Evolutionary conservation across 37 sponge, comb jelly and placozoan genomes (phyloP), one percentile per base, ranked within the genome.

Genomic region (Amphimedon queenslandica): DNA sequence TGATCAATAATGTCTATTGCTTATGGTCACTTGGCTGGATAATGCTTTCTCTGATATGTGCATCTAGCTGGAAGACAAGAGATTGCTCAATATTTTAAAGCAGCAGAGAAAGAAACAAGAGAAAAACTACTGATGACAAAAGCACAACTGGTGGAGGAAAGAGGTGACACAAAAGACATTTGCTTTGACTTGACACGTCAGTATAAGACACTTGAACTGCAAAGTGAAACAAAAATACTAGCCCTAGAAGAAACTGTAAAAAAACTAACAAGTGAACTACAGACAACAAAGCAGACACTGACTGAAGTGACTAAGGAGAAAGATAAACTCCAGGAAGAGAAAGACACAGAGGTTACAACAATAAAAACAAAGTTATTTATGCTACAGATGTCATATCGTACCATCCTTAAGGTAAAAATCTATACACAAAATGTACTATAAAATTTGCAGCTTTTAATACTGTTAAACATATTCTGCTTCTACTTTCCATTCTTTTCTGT

Each of bases 151-250:
- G 36, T 58, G 5, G 87, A 87, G 36, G 92, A 91, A 40, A 77
- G 77, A 53, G 16, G 36, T 2, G 70, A 33, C 41, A 91, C 85
- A 65, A 73, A 37, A 68, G 84, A 78, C n/a, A 55, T 88, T 13
- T 11, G 73, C 16, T 57, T 56, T 41, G 93, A 92, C 55, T 35
- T 92, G 66, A 81, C 93, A 21, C 61, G 93, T 3, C 93, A 92
- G 70, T 92, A 88, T 82, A 92, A 87, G 66, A 69, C 89, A 31
- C 80, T 92, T 80, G 77, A 88, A 78, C 60, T 60, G 5, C 88
- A 88, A 37, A 27, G 75, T 60, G 93, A 87, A 25, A 64, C 57
- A 28, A 78, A 61, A 56, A 68, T 92, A 33, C 76, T 80, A 39
- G 72, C 43, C 31, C 67, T 92, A 27, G 88, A 92, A 67, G 74